Evolutionary conservation across 1,140 invertebrate species (phyloP).

Genomic region (Heliconius eleuchia): DNA sequence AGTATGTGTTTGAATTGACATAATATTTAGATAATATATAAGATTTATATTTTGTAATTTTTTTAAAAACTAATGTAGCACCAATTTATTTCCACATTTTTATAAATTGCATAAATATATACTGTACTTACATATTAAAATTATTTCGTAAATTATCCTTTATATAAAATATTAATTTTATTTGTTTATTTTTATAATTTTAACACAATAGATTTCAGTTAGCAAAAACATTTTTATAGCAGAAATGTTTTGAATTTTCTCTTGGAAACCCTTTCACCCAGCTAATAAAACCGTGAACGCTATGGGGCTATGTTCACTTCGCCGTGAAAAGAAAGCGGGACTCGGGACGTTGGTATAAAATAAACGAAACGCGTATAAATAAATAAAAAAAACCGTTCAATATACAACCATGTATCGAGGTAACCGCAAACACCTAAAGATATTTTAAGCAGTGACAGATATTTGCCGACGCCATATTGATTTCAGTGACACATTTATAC

Average conservation of each 20-base stretch:
- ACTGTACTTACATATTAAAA: no score
- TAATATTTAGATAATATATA: no score
- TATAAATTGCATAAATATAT: no score
- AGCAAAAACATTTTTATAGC: constrained; percentile 39
- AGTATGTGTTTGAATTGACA: background rate
- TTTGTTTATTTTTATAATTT: background rate
- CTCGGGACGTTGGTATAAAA: background rate
- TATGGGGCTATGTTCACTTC: constrained; percentile 3
- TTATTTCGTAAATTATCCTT: no score
- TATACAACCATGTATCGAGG: background rate
- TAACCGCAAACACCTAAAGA: background rate
- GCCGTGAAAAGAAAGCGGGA: constrained; percentile 1
- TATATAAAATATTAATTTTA: no score
- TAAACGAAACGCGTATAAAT: background rate
- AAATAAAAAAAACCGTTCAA: background rate
- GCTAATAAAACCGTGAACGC: constrained; percentile 12
- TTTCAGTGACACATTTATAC: constrained; percentile 19
- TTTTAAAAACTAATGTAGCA: background rate
- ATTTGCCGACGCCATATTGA: constrained; percentile 4
- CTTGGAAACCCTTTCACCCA: background rate
- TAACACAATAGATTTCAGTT: background rate
- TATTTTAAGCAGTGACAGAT: background rate
- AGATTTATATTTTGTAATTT: background rate
- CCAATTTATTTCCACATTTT: no score
- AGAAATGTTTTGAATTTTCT: constrained; percentile 35